A percentile compares a stretch with the other conserved stretches of the same genome.
These are phyloP conservation scores for Colletes latitarsis DNA, from an alignment of 1,140 invertebrate genomes.

Conservation along the genomic window DNA sequence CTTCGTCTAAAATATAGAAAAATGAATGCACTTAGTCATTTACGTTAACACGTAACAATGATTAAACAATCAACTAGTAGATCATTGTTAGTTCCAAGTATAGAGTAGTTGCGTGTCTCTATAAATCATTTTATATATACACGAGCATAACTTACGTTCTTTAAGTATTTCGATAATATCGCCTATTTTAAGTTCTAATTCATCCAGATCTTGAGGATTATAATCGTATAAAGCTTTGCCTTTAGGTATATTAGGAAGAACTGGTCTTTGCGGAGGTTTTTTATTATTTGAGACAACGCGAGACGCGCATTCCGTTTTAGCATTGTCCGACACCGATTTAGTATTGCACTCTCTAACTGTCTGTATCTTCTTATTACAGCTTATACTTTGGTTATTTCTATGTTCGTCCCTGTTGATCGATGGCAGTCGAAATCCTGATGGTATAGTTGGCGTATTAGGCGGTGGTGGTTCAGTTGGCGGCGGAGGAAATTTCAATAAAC, in stretches of 20 bases:
- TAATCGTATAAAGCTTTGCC: constrained; percentile 86
- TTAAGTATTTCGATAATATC: constrained; percentile 85
- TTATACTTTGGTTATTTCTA: constrained; percentile 3
- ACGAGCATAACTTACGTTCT: constrained; percentile 82
- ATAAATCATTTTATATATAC: no score
- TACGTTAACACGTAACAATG: background rate
- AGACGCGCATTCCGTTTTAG: background rate
- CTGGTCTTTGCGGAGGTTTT: constrained; percentile 65
- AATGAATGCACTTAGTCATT: background rate
- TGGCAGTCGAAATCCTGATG: constrained; percentile 70
- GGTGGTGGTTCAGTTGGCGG: constrained; percentile 82
- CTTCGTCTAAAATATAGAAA: constrained; percentile 82
- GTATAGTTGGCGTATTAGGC: constrained; percentile 78
- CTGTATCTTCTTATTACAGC: constrained; percentile 48
- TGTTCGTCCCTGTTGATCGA: constrained; percentile 37
- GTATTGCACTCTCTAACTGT: constrained; percentile 51
- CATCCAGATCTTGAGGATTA: constrained; percentile 86
- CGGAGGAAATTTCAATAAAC: constrained; percentile 78
- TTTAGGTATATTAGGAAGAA: constrained; percentile 80
- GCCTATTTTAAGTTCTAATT: constrained; percentile 85
- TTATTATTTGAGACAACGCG: constrained; percentile 25
- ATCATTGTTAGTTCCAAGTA: no score
- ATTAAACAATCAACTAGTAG: background rate
- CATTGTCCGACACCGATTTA: background rate
- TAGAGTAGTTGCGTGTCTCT: no score